These are phyloP conservation scores for Cerastis leucographa DNA, from an alignment of 2,888 invertebrate species.

Conservation along the genomic window DNA sequence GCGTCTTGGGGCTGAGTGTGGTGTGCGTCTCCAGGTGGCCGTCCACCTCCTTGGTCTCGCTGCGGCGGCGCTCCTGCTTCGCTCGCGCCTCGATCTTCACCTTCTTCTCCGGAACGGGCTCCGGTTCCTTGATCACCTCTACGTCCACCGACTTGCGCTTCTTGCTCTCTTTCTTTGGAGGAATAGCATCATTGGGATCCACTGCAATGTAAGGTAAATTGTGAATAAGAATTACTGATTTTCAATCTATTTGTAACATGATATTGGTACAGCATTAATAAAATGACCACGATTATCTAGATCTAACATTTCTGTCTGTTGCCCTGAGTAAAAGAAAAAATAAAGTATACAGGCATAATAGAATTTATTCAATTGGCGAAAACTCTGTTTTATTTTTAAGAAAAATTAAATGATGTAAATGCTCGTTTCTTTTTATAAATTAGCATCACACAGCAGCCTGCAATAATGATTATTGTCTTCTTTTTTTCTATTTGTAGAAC, in stretches of 20 bases:
- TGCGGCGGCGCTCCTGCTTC: constrained; percentile 82
- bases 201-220: constrained; percentile 73
- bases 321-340: too few species aligned
- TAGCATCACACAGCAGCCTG: not conserved
- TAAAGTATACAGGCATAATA: not conserved
- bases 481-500: not conserved
- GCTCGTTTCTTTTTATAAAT: not conserved
- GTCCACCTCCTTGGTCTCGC: constrained; percentile 91
- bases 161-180: constrained; percentile 79
- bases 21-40: constrained; percentile 94
- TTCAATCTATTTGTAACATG: too few species aligned
- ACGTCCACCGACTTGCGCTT: constrained; percentile 82
- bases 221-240: not conserved
- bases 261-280: too few species aligned
- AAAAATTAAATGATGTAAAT: not conserved
- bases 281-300: too few species aligned
- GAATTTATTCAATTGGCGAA: not conserved
- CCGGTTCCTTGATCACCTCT: constrained; percentile 75
- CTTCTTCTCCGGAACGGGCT: constrained; percentile 81
- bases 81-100: constrained; percentile 80
- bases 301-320: too few species aligned
- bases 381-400: not conserved
- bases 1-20: constrained; percentile 94
- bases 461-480: not conserved
- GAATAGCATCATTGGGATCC: constrained; percentile 82